Conservation (phyloP, 1,140 invertebrate genomes). For the Cotesia vestalis region DNA sequence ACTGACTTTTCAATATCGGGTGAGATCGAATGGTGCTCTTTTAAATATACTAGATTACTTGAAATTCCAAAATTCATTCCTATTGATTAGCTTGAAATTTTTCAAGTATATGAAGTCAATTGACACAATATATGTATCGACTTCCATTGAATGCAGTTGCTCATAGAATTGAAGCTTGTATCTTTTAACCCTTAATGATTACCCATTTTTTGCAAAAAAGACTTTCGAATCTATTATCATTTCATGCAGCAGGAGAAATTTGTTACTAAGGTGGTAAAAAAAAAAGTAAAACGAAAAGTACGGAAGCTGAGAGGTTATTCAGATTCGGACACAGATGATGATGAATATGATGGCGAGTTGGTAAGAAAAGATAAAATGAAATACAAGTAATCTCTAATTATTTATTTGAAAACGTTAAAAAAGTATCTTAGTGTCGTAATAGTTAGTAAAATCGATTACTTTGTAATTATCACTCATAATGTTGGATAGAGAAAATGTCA, state of each 20-base stretch:
- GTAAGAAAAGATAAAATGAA: slow-evolving; percentile 50
- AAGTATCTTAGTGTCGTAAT: background rate
- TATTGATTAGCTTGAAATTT: too few species aligned
- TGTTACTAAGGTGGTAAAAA: slow-evolving; percentile 63
- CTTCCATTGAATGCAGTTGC: too few species aligned
- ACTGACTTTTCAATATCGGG: too few species aligned
- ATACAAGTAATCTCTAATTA: background rate
- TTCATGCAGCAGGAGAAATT: slow-evolving; percentile 62
- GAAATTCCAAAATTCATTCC: too few species aligned
- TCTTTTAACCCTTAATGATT: too few species aligned
- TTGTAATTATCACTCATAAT: too few species aligned
- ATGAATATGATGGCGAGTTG: slow-evolving; percentile 60
- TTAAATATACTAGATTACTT: too few species aligned
- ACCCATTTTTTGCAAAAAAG: background rate
- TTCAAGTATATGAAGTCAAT: too few species aligned
- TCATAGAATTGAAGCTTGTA: too few species aligned
- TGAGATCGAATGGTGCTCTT: too few species aligned
- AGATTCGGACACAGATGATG: slow-evolving; percentile 60
- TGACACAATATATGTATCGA: too few species aligned
- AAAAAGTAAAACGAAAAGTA: slow-evolving; percentile 65
- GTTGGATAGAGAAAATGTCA: too few species aligned
- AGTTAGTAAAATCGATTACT: background rate
- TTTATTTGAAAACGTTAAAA: background rate
- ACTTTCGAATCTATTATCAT: slow-evolving; percentile 23
- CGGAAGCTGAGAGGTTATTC: slow-evolving; percentile 63